Conservation (phyloP, 1,140 invertebrate genomes). For the Pseudomyrmex cubaensis region DNA sequence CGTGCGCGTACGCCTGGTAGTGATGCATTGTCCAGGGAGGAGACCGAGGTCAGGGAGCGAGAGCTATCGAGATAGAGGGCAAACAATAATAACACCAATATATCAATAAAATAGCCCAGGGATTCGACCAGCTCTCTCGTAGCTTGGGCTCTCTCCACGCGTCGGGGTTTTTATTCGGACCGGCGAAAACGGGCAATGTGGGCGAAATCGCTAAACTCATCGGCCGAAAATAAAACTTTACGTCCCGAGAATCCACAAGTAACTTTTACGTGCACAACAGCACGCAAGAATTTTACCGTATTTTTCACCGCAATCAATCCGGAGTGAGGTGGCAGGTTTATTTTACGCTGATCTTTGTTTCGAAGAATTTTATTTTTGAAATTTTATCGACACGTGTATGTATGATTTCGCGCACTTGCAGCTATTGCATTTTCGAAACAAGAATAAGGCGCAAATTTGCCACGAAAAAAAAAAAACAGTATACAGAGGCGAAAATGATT, state of each 20-base stretch:
- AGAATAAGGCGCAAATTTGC: not conserved
- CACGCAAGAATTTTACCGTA: not conserved
- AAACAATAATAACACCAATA: constrained; percentile 66
- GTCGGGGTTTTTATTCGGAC: constrained; percentile 38
- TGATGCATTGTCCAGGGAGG: constrained; percentile 30
- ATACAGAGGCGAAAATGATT: not conserved
- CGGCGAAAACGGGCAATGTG: constrained; percentile 30
- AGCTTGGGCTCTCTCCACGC: not conserved
- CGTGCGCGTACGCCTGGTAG: constrained; percentile 5
- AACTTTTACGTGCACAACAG: constrained; percentile 45
- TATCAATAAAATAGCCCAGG: constrained; percentile 43
- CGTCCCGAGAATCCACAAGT: constrained; percentile 54
- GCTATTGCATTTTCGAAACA: not conserved
- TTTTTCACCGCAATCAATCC: not conserved
- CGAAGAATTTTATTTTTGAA: constrained; percentile 31
- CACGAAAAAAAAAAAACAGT: not conserved
- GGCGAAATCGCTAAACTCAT: constrained; percentile 61
- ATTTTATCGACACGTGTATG: not conserved
- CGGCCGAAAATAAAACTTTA: constrained; percentile 57
- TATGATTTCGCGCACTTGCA: not conserved
- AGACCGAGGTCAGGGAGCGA: constrained; percentile 61
- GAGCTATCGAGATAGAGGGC: constrained; percentile 63
- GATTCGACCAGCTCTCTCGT: constrained; percentile 3
- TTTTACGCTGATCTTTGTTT: constrained; percentile 10
- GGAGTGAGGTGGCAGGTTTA: constrained; percentile 15